These are phyloP conservation scores for Alectura lathami DNA, from an alignment of 2,113 vertebrate genomes.

Conservation along the genomic window DNA sequence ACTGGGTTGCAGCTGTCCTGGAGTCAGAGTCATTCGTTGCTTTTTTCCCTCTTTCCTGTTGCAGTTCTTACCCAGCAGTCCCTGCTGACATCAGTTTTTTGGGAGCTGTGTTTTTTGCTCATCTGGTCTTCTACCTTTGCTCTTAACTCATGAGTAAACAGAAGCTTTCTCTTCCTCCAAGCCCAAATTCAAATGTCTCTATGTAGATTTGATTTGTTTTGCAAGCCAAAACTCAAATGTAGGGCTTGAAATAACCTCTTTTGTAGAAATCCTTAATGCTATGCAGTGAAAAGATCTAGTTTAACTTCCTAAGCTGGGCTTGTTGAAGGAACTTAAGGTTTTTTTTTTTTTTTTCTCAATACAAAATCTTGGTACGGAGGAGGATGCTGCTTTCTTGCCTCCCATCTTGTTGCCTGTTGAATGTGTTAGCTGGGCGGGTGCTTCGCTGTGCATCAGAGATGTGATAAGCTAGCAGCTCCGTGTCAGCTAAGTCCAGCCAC, in stretches of 20 bases:
- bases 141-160: neutral
- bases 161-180: neutral
- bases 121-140: neutral
- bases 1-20: neutral
- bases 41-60: neutral
- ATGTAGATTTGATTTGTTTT: neutral
- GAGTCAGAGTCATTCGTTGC: neutral
- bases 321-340: neutral
- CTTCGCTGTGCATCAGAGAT: neutral
- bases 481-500: neutral
- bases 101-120: too few relatives aligned
- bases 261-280: neutral
- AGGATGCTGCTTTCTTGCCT: neutral
- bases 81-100: rapidly evolving
- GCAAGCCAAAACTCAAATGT: neutral
- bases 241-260: neutral
- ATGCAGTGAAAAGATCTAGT: neutral
- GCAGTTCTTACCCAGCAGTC: neutral
- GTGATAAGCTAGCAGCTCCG: neutral
- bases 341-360: neutral
- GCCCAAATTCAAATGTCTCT: neutral
- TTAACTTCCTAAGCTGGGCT: neutral
- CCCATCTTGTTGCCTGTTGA: neutral
- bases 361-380: neutral
- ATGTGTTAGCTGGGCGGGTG: neutral